A percentile compares a stretch with the other conserved stretches of the same genome.
phyloP scores from a whole-genome alignment of 2,888 invertebrate genomes.

The Ochropacha duplaris region DNA sequence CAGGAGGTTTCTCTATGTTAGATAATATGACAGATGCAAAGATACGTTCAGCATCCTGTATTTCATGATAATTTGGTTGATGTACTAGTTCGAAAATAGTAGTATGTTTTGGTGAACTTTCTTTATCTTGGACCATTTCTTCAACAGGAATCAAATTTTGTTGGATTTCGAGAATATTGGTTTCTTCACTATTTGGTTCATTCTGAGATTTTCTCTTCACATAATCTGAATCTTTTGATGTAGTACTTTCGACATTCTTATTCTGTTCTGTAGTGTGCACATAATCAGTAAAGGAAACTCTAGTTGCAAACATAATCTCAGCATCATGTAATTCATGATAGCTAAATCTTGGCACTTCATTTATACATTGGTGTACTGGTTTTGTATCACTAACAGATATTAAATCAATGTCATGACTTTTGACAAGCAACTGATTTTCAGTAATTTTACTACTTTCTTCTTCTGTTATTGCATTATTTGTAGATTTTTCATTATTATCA shows the following conservation, averaged over 20 bases:
- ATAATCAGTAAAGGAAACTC: neutral
- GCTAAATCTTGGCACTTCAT: constrained; percentile 45
- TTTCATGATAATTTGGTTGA: constrained; percentile 50
- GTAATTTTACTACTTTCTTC: constrained; percentile 9
- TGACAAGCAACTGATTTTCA: neutral
- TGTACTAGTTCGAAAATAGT: constrained; percentile 30
- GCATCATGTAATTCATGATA: constrained; percentile 56
- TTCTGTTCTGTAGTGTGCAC: neutral
- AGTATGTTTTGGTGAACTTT: neutral
- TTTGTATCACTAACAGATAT: constrained; percentile 7
- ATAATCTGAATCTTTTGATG: no score
- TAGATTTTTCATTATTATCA: neutral
- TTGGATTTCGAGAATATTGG: neutral
- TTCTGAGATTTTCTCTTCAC: neutral
- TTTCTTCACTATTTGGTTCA: neutral
- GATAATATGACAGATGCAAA: constrained; percentile 20
- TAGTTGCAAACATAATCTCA: constrained; percentile 42
- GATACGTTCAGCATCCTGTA: constrained; percentile 47
- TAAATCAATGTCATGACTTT: constrained; percentile 6
- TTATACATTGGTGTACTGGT: constrained; percentile 16
- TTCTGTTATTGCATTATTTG: neutral
- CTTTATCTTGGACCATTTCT: constrained; percentile 1
- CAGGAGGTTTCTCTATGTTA: neutral
- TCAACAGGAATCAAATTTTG: neutral
- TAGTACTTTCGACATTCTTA: no score